A percentile compares a stretch with the other conserved stretches of the same genome.
Evolutionary conservation across 1,140 invertebrate species (phyloP).

Genomic region (Nymphalis io): DNA sequence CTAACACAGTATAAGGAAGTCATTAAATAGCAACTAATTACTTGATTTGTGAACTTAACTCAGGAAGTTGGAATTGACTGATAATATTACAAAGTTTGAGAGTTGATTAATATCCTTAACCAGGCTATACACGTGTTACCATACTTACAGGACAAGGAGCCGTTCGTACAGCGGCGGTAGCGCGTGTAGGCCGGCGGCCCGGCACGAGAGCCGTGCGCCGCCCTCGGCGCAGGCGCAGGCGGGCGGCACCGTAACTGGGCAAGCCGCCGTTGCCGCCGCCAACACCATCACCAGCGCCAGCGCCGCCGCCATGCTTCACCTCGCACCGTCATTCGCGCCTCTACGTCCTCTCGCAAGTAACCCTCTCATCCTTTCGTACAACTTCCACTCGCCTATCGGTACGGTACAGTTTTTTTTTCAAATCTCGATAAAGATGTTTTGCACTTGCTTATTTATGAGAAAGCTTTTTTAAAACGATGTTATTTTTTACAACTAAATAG

Average conservation of each 20-base stretch:
- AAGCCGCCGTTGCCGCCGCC: conserved; percentile 38
- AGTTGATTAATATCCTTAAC: neutral
- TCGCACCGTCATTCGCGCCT: conserved; percentile 24
- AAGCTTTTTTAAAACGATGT: neutral
- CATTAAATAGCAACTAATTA: neutral
- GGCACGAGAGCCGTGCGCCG: conserved; percentile 52
- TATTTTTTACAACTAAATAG: neutral
- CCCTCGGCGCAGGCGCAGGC: conserved; percentile 56
- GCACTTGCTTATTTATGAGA: neutral
- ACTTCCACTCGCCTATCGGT: neutral
- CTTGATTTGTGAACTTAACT: neutral
- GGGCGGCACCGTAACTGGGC: conserved; percentile 34
- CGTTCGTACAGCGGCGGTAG: conserved; percentile 55
- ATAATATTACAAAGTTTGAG: neutral
- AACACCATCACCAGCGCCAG: conserved; percentile 36
- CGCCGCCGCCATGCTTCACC: conserved; percentile 45
- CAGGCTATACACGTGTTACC: neutral
- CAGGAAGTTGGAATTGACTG: neutral
- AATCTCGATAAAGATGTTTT: neutral
- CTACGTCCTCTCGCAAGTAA: conserved; percentile 11
- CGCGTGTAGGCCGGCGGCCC: conserved; percentile 45
- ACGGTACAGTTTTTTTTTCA: neutral
- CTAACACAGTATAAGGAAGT: neutral
- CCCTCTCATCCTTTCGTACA: conserved; percentile 11
- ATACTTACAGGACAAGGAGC: conserved; percentile 51